These are phyloP conservation scores for Pachypanchax playfairii DNA, from an alignment of 2,113 vertebrate species.

Conservation along the genomic window DNA sequence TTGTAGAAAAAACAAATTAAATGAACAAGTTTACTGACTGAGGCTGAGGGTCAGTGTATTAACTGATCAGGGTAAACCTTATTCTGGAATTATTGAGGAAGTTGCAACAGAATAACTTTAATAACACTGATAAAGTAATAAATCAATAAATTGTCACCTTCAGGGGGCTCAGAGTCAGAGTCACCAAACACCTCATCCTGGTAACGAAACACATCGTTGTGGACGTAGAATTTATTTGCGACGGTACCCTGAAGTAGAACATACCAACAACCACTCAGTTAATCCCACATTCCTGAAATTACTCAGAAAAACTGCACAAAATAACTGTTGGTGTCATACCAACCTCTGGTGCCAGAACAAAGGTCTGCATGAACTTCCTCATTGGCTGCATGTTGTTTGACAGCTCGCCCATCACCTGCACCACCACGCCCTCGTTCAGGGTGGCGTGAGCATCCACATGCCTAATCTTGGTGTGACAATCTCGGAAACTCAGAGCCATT, in stretches of 20 bases:
- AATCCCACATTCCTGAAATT: too few relatives aligned
- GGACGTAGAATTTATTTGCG: conserved; percentile 98
- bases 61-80: too few relatives aligned
- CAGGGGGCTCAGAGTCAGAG: conserved; percentile 94
- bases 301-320: not conserved
- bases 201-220: conserved; percentile 98
- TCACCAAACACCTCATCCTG: conserved; percentile 97
- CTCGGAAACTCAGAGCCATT: conserved; percentile 94
- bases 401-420: conserved; percentile 97
- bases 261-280: not conserved
- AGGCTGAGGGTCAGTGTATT: too few relatives aligned
- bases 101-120: too few relatives aligned
- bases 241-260: conserved; percentile 86
- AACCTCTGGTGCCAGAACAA: conserved; percentile 96
- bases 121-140: too few relatives aligned
- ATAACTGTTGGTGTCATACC: not conserved
- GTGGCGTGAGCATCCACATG: conserved; percentile 97
- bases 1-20: too few relatives aligned
- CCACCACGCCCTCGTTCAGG: conserved; percentile 94
- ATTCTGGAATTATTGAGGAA: too few relatives aligned
- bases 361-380: conserved; percentile 98
- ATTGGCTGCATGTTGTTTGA: conserved; percentile 98
- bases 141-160: conserved; percentile 80
- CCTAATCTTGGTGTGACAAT: conserved; percentile 96
- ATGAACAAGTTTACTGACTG: too few relatives aligned